Evolutionary conservation across 1,140 invertebrate genomes (phyloP).

Genomic region (Trachelipus rathkii): DNA sequence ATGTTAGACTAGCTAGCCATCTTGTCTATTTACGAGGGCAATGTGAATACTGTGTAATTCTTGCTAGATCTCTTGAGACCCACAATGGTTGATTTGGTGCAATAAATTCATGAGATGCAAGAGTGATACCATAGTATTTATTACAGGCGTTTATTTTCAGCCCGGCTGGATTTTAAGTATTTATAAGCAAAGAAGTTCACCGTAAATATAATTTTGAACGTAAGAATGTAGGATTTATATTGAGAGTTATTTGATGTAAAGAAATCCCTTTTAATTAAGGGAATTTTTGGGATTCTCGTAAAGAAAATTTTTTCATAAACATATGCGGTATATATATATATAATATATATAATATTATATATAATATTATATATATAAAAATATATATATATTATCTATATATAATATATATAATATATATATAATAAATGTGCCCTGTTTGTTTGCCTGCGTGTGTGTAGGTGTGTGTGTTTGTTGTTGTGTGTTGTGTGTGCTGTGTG

Average conservation of each 20-base stretch:
- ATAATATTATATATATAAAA: neutral
- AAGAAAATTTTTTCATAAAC: neutral
- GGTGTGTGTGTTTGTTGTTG: too few relatives aligned
- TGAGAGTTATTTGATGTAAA: constrained; percentile 8
- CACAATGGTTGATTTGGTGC: constrained; percentile 11
- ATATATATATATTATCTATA: neutral
- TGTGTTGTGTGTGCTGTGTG: too few relatives aligned
- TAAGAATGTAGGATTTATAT: neutral
- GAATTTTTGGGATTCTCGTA: neutral
- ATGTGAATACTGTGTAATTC: constrained; percentile 13
- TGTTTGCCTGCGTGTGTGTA: too few relatives aligned
- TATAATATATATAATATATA: neutral
- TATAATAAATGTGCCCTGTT: too few relatives aligned
- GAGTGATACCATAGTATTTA: constrained; percentile 13
- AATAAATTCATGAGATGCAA: constrained; percentile 13
- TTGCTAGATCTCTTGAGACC: constrained; percentile 9
- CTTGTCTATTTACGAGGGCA: constrained; percentile 11
- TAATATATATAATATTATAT: neutral
- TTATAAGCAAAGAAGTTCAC: constrained; percentile 12
- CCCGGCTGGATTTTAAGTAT: constrained; percentile 1
- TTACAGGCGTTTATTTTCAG: constrained; percentile 10
- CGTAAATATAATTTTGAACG: constrained; percentile 11
- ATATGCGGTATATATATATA: neutral
- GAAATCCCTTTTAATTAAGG: constrained; percentile 6
- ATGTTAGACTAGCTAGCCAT: constrained; percentile 8